Percentiles rank a stretch among this genome's conserved stretches.
phyloP scores from a whole-genome alignment of 2,113 vertebrate genomes.

The Scalopus aquaticus region DNA sequence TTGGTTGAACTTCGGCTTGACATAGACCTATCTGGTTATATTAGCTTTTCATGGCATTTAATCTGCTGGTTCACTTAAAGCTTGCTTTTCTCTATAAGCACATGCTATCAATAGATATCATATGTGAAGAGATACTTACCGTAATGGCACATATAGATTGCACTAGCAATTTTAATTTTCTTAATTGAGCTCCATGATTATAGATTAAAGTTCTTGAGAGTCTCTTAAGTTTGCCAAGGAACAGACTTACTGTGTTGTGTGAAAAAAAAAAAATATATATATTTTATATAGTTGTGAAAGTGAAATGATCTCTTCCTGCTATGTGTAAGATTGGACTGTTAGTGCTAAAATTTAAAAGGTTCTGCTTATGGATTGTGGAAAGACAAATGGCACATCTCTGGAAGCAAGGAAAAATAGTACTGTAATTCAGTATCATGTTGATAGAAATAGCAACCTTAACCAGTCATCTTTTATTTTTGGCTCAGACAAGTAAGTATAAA shows the following conservation, averaged over 20 bases:
- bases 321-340: constrained; percentile 49
- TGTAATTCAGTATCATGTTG: constrained; percentile 76
- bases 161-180: neutral
- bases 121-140: neutral
- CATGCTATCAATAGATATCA: neutral
- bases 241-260: neutral
- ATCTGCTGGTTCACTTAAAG: neutral
- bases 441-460: constrained; percentile 78
- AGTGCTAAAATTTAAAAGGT: constrained; percentile 73
- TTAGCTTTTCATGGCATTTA: neutral
- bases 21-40: neutral
- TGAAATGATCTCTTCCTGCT: constrained; percentile 51
- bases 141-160: neutral
- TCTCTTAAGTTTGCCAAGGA: neutral
- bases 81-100: neutral
- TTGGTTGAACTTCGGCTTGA: neutral
- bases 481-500: constrained; percentile 74
- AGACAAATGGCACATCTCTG: constrained; percentile 70
- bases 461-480: constrained; percentile 79
- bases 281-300: constrained; percentile 60
- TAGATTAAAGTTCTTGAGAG: neutral
- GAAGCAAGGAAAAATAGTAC: constrained; percentile 65
- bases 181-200: neutral
- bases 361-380: constrained; percentile 57
- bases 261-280: too few species aligned